A percentile compares a stretch with the other conserved stretches of the same genome.
phyloP scores from a whole-genome alignment of 2,888 invertebrate genomes.

The Xestia sexstrigata region DNA sequence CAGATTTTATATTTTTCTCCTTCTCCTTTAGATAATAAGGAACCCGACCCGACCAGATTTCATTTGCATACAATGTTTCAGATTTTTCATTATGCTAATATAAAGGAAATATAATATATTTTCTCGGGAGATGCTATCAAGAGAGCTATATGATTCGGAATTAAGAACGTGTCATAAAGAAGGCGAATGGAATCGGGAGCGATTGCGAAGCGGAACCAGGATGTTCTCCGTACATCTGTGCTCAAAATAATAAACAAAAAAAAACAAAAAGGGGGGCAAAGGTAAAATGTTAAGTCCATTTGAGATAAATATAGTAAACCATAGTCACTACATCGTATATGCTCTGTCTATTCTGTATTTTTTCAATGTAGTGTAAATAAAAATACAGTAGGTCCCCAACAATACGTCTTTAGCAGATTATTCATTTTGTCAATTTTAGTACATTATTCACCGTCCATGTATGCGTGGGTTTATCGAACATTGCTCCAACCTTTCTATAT shows the following conservation, averaged over 20 bases:
- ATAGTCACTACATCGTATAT: no score
- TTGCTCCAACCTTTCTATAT: background rate
- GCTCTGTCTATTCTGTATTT: no score
- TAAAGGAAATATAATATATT: slow-evolving; percentile 39
- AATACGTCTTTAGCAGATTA: background rate
- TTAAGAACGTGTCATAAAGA: slow-evolving; percentile 17
- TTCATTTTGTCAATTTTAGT: background rate
- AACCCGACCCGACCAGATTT: slow-evolving; percentile 32
- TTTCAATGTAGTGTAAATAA: no score
- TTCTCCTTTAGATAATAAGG: slow-evolving; percentile 19
- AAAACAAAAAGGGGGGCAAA: no score
- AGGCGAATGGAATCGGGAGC: background rate
- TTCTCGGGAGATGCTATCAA: slow-evolving; percentile 19
- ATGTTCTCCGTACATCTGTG: background rate
- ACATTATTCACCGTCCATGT: background rate
- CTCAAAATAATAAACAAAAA: background rate
- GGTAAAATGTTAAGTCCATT: no score
- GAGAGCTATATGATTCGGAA: slow-evolving; percentile 14
- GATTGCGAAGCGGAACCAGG: background rate
- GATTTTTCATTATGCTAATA: slow-evolving; percentile 50
- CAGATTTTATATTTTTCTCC: slow-evolving; percentile 29
- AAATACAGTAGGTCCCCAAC: no score
- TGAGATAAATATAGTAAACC: no score
- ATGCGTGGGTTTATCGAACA: slow-evolving; percentile 14
- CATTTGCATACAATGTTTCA: slow-evolving; percentile 46